These are phyloP conservation scores for Phenganax subtilis DNA, from an alignment of 92 coral and sea anemone genomes.

Conservation along the genomic window DNA sequence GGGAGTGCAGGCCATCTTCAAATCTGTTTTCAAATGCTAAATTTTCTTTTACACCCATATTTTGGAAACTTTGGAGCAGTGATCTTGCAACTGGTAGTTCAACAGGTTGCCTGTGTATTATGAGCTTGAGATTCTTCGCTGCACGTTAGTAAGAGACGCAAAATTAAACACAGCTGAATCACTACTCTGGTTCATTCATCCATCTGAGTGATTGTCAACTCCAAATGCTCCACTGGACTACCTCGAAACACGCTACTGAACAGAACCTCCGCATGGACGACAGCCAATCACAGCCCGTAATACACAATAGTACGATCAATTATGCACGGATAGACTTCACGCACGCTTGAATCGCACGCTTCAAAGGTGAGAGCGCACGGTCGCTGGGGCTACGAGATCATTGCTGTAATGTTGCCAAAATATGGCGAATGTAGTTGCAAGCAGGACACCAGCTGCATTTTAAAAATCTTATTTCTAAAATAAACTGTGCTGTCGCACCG, in stretches of 20 bases:
- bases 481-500: not conserved
- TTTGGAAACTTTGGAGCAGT: not conserved
- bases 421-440: not conserved
- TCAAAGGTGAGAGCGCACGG: conserved; percentile 6
- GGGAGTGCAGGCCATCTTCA: not conserved
- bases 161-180: conserved; percentile 34
- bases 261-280: conserved; percentile 31
- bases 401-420: conserved; percentile 23
- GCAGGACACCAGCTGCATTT: not conserved
- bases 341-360: conserved; percentile 35
- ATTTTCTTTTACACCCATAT: conserved; percentile 3
- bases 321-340: conserved; percentile 45
- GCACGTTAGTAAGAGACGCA: not conserved
- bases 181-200: conserved; percentile 17
- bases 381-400: conserved; percentile 33
- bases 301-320: conserved; percentile 68
- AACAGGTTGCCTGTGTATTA: not conserved
- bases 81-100: conserved; percentile 4
- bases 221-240: conserved; percentile 35
- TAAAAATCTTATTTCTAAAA: not conserved
- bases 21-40: not conserved
- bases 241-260: conserved; percentile 25
- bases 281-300: conserved; percentile 73
- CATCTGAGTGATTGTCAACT: conserved; percentile 8
- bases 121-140: not conserved